Evolutionary conservation across 2,797 vertebrate genomes (phyloP).

Genomic region (Rhabdophis nuchalis): DNA sequence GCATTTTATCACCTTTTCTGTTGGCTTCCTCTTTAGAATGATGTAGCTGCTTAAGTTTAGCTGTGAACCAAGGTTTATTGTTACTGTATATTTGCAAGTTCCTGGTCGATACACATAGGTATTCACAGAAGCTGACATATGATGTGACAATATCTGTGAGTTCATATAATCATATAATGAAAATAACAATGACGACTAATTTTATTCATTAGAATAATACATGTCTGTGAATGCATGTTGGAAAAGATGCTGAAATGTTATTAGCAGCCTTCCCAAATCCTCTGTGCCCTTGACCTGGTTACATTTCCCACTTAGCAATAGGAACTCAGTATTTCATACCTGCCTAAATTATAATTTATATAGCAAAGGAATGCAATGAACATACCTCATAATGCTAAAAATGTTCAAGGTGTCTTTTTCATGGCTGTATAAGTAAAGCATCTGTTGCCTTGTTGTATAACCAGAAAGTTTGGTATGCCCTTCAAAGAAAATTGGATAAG

Average conservation of each 20-base stretch:
- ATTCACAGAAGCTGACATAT: too few species aligned
- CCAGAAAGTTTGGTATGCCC: slow-evolving; percentile 3
- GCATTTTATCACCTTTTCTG: too few species aligned
- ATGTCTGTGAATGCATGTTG: background rate
- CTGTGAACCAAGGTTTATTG: too few species aligned
- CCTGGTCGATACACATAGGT: too few species aligned
- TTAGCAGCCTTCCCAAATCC: background rate
- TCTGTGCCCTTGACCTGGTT: slow-evolving; percentile 14
- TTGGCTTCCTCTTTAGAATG: too few species aligned
- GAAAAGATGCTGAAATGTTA: background rate
- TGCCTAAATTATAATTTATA: slow-evolving; percentile 24
- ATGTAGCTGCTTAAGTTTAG: too few species aligned
- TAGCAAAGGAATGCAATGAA: slow-evolving; percentile 8
- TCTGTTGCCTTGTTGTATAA: background rate
- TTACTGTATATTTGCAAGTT: too few species aligned
- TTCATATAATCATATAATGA: background rate
- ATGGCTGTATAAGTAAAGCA: background rate
- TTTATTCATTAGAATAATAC: background rate
- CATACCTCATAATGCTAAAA: slow-evolving; percentile 14
- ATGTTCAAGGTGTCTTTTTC: slow-evolving; percentile 16
- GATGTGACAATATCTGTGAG: too few species aligned
- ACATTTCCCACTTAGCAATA: background rate
- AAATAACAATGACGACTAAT: background rate
- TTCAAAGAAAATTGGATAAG: background rate
- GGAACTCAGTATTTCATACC: slow-evolving; percentile 23